These are phyloP conservation scores for Cherax quadricarinatus DNA, from an alignment of 1,140 invertebrate genomes.

Conservation along the genomic window DNA sequence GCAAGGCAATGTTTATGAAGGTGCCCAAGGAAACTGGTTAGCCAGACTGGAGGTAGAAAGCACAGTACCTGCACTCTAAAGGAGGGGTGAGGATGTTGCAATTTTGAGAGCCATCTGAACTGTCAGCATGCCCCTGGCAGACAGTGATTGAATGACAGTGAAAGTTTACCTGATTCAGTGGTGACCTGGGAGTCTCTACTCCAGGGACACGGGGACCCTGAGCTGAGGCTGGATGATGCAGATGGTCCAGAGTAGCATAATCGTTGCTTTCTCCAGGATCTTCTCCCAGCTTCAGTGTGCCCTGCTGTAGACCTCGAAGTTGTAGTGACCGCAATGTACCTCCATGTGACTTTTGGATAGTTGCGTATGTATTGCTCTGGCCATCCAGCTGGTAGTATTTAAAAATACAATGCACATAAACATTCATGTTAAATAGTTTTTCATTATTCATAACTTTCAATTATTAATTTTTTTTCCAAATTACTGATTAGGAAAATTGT, in stretches of 20 bases:
- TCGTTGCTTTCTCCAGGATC: conserved; percentile 79
- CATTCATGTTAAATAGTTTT: background rate
- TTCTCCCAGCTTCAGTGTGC: conserved; percentile 73
- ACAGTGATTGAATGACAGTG: too few relatives aligned
- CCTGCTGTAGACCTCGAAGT: conserved; percentile 70
- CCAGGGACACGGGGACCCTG: conserved; percentile 73
- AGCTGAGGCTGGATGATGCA: conserved; percentile 37
- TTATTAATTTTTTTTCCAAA: background rate
- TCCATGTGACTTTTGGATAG: conserved; percentile 85
- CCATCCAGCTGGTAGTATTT: conserved; percentile 68
- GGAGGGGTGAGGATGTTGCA: too few relatives aligned
- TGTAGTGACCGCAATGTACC: conserved; percentile 77
- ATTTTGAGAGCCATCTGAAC: too few relatives aligned
- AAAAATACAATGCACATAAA: background rate
- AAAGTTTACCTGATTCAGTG: conserved; percentile 32
- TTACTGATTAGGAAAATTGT: too few relatives aligned
- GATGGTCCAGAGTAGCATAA: conserved; percentile 82
- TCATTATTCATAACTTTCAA: background rate
- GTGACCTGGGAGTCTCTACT: conserved; percentile 67
- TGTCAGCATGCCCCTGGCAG: too few relatives aligned
- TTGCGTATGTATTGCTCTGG: conserved; percentile 87
- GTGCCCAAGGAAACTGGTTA: too few relatives aligned
- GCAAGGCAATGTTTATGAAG: too few relatives aligned
- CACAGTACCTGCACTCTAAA: too few relatives aligned
- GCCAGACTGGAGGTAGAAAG: too few relatives aligned